Evolutionary conservation across 2,113 vertebrate species (phyloP).

Genomic region (Chaetops frenatus): DNA sequence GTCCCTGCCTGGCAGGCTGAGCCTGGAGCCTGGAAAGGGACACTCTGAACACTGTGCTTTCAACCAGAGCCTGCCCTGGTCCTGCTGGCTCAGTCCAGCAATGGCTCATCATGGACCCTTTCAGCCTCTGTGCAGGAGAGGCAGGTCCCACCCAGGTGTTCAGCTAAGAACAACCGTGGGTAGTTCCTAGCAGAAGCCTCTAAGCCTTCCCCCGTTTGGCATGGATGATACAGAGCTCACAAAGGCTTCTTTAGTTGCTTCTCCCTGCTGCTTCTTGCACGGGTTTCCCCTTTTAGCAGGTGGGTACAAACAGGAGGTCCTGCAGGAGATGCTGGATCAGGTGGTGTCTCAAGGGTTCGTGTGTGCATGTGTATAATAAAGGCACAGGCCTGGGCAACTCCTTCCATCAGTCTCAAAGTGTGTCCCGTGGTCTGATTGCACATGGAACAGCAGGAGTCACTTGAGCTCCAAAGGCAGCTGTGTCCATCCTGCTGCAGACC

Average conservation of each 20-base stretch:
- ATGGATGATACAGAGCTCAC: background rate
- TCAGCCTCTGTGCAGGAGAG: background rate
- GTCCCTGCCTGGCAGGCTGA: background rate
- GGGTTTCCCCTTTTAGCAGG: background rate
- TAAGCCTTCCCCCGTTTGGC: background rate
- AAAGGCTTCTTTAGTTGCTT: background rate
- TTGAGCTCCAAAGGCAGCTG: background rate
- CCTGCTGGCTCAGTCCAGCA: fast-evolving
- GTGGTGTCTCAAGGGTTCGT: background rate
- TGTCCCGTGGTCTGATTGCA: fast-evolving
- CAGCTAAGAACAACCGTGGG: background rate
- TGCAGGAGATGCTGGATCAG: fast-evolving
- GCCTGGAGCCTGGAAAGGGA: fast-evolving
- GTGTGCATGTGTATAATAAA: background rate
- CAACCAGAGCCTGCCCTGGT: background rate
- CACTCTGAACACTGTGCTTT: background rate
- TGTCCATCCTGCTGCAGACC: background rate
- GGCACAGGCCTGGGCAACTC: fast-evolving
- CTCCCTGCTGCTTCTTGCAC: background rate
- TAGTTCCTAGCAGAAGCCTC: background rate
- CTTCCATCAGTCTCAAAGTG: background rate
- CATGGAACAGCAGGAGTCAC: background rate
- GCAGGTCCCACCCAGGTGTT: background rate
- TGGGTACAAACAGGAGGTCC: background rate
- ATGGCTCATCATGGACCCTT: fast-evolving